Percentiles rank a stretch among this genome's conserved stretches.
phyloP scores from a whole-genome alignment of 2,797 vertebrate genomes.

The Clamator glandarius region DNA sequence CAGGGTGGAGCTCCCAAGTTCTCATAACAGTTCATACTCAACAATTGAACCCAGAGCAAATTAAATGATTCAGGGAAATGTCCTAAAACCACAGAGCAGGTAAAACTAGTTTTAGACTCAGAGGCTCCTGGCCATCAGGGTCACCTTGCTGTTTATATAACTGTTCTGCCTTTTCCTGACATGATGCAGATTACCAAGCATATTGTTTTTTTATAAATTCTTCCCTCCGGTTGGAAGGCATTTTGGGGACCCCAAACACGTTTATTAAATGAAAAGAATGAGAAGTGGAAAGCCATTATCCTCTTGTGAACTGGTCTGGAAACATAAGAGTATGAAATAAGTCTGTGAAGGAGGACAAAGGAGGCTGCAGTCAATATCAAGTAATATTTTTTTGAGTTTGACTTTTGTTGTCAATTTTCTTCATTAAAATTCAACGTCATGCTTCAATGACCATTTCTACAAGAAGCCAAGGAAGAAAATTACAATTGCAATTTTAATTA shows the following conservation, averaged over 20 bases:
- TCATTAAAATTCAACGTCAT: background rate
- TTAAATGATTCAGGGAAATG: background rate
- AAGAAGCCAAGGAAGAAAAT: background rate
- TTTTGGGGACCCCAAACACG: background rate
- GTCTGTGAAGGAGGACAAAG: background rate
- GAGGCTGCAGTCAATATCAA: background rate
- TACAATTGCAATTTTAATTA: background rate
- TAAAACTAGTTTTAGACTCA: background rate
- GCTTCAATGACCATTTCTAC: background rate
- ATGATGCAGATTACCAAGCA: background rate
- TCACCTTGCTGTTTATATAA: rapidly evolving
- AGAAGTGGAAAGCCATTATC: background rate
- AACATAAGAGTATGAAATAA: background rate
- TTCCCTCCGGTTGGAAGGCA: background rate
- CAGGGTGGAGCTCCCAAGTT: background rate
- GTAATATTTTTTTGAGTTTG: background rate
- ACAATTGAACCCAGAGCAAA: background rate
- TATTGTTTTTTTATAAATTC: background rate
- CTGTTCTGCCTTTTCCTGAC: background rate
- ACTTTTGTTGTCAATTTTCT: background rate
- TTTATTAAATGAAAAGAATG: background rate
- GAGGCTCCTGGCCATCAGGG: background rate
- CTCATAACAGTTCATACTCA: background rate
- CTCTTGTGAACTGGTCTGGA: background rate
- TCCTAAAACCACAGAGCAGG: background rate